A percentile compares a stretch with the other conserved stretches of the same genome.
Conservation (phyloP, 2,113 vertebrate species). For the Barbus barbus region DNA sequence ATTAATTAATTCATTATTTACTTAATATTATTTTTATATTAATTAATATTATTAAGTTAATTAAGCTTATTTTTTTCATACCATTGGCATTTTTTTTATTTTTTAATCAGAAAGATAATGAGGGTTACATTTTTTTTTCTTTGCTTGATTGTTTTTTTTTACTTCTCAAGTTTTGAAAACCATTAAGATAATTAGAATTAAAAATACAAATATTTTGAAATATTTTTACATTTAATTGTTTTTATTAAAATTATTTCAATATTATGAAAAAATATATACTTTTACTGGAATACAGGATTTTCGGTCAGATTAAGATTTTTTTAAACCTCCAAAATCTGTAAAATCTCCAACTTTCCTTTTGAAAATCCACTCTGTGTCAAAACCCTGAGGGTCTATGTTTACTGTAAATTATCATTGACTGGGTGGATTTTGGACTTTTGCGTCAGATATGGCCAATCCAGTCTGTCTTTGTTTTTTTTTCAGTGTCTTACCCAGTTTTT, state of each 20-base stretch:
- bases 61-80: not conserved
- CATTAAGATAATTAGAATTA: not conserved
- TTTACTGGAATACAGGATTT: not conserved
- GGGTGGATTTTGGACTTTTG: not conserved
- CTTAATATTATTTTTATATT: not conserved
- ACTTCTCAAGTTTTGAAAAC: not conserved
- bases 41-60: not conserved
- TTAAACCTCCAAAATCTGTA: too few species aligned
- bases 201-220: too few species aligned
- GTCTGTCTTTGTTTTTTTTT: not conserved
- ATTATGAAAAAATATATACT: not conserved
- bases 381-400: not conserved
- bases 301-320: not conserved
- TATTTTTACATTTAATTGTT: too few species aligned
- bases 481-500: slow-evolving; percentile 14
- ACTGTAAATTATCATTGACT: not conserved
- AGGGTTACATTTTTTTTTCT: not conserved
- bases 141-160: not conserved
- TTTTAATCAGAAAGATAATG: not conserved
- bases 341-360: not conserved
- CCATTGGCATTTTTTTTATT: not conserved
- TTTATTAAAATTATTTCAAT: not conserved
- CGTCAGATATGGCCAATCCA: not conserved
- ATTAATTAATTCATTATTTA: not conserved
- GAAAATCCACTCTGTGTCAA: not conserved